These are phyloP conservation scores for Corvus moneduloides DNA, from an alignment of 2,113 vertebrate genomes.

Conservation along the genomic window DNA sequence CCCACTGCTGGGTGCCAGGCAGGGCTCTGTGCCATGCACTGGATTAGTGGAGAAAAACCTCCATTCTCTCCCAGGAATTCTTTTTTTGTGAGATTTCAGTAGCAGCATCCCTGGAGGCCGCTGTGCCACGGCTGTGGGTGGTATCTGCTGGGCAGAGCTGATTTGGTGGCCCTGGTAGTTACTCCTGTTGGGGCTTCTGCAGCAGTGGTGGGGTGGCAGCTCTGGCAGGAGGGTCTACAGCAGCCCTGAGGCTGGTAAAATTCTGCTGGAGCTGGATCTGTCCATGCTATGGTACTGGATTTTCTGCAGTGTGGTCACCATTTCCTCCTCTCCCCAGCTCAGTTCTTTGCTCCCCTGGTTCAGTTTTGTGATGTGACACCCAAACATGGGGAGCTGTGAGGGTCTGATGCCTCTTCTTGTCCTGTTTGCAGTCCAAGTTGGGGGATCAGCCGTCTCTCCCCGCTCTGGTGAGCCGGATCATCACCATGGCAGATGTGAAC, in stretches of 20 bases:
- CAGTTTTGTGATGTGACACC: accelerated
- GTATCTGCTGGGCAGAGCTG: neutral
- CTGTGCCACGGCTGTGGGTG: neutral
- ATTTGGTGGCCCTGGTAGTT: neutral
- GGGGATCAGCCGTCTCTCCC: constrained; percentile 88
- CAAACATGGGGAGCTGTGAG: accelerated
- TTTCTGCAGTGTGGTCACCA: neutral
- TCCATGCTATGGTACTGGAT: neutral
- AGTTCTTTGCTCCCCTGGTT: neutral
- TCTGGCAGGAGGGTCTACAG: neutral
- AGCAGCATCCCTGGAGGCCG: neutral
- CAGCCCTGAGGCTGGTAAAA: neutral
- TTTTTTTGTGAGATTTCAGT: neutral
- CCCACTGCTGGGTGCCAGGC: neutral
- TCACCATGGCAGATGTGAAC: constrained; percentile 89
- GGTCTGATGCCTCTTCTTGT: neutral
- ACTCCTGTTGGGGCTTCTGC: neutral
- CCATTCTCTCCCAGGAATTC: neutral
- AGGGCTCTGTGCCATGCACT: neutral
- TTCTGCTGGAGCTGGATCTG: neutral
- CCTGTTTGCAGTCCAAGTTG: constrained; percentile 79
- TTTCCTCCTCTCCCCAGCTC: neutral
- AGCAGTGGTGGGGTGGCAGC: neutral
- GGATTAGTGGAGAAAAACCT: neutral
- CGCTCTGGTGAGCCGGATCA: constrained; percentile 81